phyloP scores from a whole-genome alignment of 1,140 invertebrate genomes.

The Acyrthosiphon pisum region DNA sequence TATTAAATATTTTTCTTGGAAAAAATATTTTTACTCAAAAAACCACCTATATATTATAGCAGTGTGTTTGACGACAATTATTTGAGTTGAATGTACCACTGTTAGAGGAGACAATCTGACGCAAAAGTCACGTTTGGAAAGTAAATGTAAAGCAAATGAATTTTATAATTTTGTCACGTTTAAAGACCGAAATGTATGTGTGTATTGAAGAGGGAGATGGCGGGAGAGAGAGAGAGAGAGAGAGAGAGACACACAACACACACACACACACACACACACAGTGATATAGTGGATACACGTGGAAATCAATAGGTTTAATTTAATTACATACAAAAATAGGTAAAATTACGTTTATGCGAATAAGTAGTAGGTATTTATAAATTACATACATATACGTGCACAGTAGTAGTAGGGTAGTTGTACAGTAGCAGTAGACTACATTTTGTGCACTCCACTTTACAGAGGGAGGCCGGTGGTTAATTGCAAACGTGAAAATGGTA shows the following conservation, averaged over 20 bases:
- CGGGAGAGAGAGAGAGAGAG: not conserved
- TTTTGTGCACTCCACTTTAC: not conserved
- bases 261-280: too few species aligned
- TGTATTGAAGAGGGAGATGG: too few species aligned
- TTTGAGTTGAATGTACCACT: not conserved
- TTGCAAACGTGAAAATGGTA: not conserved
- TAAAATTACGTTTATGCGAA: not conserved
- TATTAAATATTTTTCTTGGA: not conserved
- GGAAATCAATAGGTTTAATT: constrained; percentile 11
- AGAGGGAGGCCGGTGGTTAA: not conserved
- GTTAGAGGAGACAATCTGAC: not conserved
- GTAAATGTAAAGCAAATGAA: not conserved
- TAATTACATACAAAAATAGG: not conserved
- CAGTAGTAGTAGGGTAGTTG: not conserved
- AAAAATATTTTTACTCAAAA: not conserved
- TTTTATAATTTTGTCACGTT: constrained; percentile 41
- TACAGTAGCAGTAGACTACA: not conserved
- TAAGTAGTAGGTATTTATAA: not conserved
- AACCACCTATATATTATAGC: not conserved
- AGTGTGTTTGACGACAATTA: not conserved
- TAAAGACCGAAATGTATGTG: not conserved
- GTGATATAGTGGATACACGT: not conserved
- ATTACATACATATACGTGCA: not conserved
- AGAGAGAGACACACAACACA: too few species aligned
- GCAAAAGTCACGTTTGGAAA: not conserved